These are phyloP conservation scores for Gasterosteus aculeatus DNA, from an alignment of 2,113 vertebrate genomes.

Conservation along the genomic window DNA sequence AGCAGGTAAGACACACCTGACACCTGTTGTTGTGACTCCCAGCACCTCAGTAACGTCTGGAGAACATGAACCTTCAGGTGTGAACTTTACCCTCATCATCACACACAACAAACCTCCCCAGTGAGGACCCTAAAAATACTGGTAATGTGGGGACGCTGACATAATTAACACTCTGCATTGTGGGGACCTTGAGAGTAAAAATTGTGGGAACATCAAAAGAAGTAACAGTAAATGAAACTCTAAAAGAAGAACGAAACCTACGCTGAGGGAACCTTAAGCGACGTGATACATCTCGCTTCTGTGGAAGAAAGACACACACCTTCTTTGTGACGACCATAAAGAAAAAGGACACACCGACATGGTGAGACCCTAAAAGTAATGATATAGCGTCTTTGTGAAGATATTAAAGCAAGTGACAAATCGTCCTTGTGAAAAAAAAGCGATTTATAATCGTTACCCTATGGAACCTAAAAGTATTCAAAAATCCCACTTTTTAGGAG, in stretches of 20 bases:
- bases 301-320: neutral
- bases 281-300: neutral
- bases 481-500: too few species aligned
- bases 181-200: neutral
- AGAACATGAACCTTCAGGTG: neutral
- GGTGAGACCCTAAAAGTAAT: too few species aligned
- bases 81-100: neutral
- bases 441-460: neutral
- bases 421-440: neutral
- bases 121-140: neutral
- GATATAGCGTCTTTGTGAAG: neutral
- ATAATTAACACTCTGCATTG: neutral
- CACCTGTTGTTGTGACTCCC: conserved; percentile 10
- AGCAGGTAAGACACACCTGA: conserved; percentile 10
- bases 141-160: neutral
- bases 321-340: neutral
- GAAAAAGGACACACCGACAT: neutral
- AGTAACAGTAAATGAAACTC: neutral
- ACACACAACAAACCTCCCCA: neutral
- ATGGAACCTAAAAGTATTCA: neutral
- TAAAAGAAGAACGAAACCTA: neutral
- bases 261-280: neutral
- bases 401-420: neutral
- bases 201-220: neutral
- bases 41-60: neutral